A percentile compares a stretch with the other conserved stretches of the same genome.
Evolutionary conservation across 2,113 vertebrate species (phyloP).

Genomic region (Cranoglanis bouderius): DNA sequence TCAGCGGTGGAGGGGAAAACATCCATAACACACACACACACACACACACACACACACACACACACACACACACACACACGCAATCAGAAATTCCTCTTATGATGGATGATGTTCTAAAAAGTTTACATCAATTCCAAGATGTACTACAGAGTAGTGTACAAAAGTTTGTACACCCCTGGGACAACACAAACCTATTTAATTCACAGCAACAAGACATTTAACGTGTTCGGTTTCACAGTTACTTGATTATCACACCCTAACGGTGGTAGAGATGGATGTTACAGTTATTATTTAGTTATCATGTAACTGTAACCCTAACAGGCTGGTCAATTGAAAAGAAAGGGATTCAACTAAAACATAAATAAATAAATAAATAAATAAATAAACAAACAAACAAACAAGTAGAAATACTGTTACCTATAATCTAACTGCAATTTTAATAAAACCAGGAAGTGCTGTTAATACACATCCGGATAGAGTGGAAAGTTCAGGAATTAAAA

Average conservation of each 20-base stretch:
- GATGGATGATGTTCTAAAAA: background rate
- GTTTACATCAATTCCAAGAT: background rate
- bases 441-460: background rate
- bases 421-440: background rate
- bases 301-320: background rate
- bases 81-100: background rate
- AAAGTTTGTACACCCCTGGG: background rate
- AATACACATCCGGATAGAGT: background rate
- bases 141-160: background rate
- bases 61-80: background rate
- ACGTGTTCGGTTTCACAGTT: background rate
- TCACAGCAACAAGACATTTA: background rate
- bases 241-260: background rate
- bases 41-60: slow-evolving; percentile 1
- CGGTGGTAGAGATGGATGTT: background rate
- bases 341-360: background rate
- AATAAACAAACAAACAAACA: too few species aligned
- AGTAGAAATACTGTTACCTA: background rate
- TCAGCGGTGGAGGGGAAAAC: slow-evolving; percentile 1
- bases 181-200: background rate
- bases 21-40: background rate
- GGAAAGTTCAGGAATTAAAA: background rate
- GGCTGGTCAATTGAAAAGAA: background rate
- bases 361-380: too few species aligned
- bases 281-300: background rate